Evolutionary conservation across 1,140 invertebrate species (phyloP).

Genomic region (Cyclargus thomasi): DNA sequence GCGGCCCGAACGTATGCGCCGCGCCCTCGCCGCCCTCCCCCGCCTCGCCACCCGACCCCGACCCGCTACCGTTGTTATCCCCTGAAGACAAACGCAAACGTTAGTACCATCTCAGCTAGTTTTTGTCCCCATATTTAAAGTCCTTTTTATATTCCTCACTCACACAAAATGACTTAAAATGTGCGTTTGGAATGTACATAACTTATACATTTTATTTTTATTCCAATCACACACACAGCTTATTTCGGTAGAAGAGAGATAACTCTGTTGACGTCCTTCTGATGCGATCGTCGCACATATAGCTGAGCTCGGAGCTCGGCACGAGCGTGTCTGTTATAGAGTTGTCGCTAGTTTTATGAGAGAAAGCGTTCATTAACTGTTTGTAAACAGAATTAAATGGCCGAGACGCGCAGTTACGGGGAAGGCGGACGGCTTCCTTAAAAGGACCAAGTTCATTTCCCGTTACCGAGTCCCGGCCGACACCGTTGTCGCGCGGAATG

Average conservation of each 20-base stretch:
- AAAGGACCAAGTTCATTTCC: conserved; percentile 57
- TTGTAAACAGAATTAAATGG: conserved; percentile 36
- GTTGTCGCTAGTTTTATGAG: conserved; percentile 9
- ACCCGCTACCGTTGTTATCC: conserved; percentile 77
- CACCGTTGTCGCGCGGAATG: conserved; percentile 57
- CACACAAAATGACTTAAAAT: no score
- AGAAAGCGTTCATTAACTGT: conserved; percentile 35
- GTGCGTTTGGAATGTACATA: background rate
- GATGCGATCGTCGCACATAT: background rate
- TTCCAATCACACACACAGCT: background rate
- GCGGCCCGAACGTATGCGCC: conserved; percentile 84
- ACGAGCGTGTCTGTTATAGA: background rate
- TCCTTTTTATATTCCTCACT: no score
- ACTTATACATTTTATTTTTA: background rate
- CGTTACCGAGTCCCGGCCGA: conserved; percentile 51
- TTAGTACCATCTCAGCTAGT: no score
- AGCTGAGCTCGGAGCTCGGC: background rate
- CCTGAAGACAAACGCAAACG: conserved; percentile 32
- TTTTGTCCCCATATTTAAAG: no score
- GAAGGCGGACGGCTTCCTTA: conserved; percentile 46
- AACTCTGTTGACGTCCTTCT: background rate
- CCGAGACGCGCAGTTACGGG: conserved; percentile 35
- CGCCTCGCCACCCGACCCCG: conserved; percentile 80
- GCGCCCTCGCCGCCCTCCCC: conserved; percentile 63
- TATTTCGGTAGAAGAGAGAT: background rate